phyloP scores from a whole-genome alignment of 2,888 invertebrate species.

The Dasypogon diadema region DNA sequence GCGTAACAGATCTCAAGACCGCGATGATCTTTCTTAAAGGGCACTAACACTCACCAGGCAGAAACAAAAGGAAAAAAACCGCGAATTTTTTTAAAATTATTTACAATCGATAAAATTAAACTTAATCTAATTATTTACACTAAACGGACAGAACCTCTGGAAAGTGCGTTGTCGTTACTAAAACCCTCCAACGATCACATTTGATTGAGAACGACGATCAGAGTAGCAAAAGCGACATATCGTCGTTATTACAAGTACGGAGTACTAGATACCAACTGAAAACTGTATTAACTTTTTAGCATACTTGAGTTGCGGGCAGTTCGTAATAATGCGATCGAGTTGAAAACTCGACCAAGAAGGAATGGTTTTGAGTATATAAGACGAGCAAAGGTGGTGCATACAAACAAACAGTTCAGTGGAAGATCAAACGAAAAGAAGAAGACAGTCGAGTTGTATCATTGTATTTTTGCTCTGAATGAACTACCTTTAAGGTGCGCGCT shows the following conservation, averaged over 20 bases:
- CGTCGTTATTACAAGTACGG: slow-evolving; percentile 57
- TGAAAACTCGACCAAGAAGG: slow-evolving; percentile 57
- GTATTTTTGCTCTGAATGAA: slow-evolving; percentile 49
- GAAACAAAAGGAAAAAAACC: slow-evolving; percentile 17
- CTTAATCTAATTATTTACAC: slow-evolving; percentile 44
- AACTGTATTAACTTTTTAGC: slow-evolving; percentile 59
- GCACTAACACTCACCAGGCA: slow-evolving; percentile 21
- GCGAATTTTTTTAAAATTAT: slow-evolving; percentile 17
- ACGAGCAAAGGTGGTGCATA: slow-evolving; percentile 45
- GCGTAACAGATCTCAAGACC: neutral
- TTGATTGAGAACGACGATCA: slow-evolving; percentile 37
- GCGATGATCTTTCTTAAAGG: neutral
- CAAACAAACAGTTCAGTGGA: slow-evolving; percentile 37
- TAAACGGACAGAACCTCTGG: neutral
- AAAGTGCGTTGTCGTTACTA: slow-evolving; percentile 12
- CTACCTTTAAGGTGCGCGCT: slow-evolving; percentile 44
- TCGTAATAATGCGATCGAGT: slow-evolving; percentile 57
- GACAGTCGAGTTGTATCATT: slow-evolving; percentile 32
- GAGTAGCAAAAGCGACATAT: slow-evolving; percentile 46
- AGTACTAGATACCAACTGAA: slow-evolving; percentile 60
- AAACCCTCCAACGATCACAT: slow-evolving; percentile 42
- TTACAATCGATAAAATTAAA: slow-evolving; percentile 34
- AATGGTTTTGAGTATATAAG: slow-evolving; percentile 51
- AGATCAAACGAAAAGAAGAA: slow-evolving; percentile 46
- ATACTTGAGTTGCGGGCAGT: slow-evolving; percentile 59